Base-by-base conservation (phyloP, 2,797 vertebrate species). In the Loriculus beryllinus region DNA sequence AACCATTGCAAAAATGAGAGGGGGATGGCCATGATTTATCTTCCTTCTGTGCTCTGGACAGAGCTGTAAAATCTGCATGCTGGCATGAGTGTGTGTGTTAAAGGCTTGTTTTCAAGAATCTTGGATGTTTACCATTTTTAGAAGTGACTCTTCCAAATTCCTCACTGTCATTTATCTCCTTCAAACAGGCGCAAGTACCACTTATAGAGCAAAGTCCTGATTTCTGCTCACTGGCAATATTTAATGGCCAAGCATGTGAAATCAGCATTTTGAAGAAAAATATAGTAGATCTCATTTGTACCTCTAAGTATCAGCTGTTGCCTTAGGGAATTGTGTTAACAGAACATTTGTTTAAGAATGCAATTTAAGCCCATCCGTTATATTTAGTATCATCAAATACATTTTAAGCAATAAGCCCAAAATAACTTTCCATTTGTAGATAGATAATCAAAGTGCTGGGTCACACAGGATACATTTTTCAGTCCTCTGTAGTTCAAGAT, bases 1-100 rank as follows among this genome's bases (percentile, higher is more conserved):
- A 97, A 97, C 96, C 94, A 98, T 97, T 97, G 97, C 92, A 98
- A 97, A 97, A 98, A 97, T 96, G 97, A 97, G 97, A 97, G 96
- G 95, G 97, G 97, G 95, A 93, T 96, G 95, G 95, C 64, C 81
- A 95, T 97, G 96, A 98, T 98, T 98, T 98, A 98, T 98, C 97
- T 98, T 94, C 96, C 96, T 95, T 97, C 98, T 97, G 97, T 97
- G 96, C 96, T 97, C 96, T 97, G 93, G 97, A 97, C 96, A 95
- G 93, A 97, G 97, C 89, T 97, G 91, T 98, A 97, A 97, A 91
- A 97, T 97, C 96, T 96, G 96, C 76, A 78, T 96, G 95, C 92
- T 96, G 92, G 90, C 76, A 80, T 23, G 54, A 0, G 8, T 68
- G 72, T 64, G 75, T 33, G 74, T 74, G 91, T 63, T 80, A 56